These are phyloP conservation scores for Anoplius nigerrimus DNA, from an alignment of 2,888 invertebrate species.

Conservation along the genomic window DNA sequence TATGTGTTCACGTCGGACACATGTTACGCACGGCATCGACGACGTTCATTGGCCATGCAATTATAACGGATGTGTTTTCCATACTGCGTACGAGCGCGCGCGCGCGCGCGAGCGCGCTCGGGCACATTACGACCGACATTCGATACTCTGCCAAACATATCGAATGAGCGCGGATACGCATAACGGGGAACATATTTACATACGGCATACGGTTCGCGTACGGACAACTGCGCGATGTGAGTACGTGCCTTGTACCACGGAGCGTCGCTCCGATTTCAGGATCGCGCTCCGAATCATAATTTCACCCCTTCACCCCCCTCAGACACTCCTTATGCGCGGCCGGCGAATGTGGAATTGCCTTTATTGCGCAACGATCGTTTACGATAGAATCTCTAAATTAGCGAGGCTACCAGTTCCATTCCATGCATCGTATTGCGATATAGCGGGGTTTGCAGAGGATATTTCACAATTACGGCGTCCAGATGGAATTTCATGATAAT, in stretches of 20 bases:
- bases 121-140: constrained; percentile 40
- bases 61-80: constrained; percentile 46
- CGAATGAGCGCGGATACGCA: constrained; percentile 25
- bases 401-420: neutral
- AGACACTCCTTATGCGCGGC: too few relatives aligned
- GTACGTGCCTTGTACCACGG: neutral
- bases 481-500: too few relatives aligned
- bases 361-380: too few relatives aligned
- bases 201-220: constrained; percentile 5
- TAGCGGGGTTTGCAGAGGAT: constrained; percentile 12
- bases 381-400: too few relatives aligned
- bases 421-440: neutral
- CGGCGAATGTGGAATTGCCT: too few relatives aligned
- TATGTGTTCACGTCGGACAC: neutral
- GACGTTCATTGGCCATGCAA: constrained; percentile 37
- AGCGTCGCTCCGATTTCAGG: too few relatives aligned
- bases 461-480: too few relatives aligned
- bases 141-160: constrained; percentile 45
- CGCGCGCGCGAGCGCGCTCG: too few relatives aligned
- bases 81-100: too few relatives aligned
- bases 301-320: too few relatives aligned
- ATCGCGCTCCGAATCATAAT: too few relatives aligned
- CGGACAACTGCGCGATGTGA: neutral
- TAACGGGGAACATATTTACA: constrained; percentile 26
- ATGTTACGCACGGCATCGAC: constrained; percentile 15